Evolutionary conservation across 2,797 vertebrate species (phyloP), one percentile per base, ranked within the genome.

Genomic region (Halcyon badia): DNA sequence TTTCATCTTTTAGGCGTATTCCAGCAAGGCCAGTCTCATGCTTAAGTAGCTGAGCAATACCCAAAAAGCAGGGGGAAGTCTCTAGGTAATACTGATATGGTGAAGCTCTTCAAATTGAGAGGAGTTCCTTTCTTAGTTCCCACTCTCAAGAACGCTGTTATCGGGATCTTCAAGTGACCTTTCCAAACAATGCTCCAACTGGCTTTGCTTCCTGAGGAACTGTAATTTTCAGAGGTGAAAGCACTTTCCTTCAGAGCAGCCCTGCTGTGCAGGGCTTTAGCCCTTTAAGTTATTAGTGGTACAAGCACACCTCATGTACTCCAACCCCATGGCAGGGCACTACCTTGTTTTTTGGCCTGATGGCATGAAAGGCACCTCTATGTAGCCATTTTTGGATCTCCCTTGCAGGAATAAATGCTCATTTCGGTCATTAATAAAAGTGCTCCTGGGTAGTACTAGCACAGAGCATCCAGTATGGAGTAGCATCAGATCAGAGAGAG

Each of bases 331-430:
- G 22, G 37, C 25, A 69, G 66, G 24, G 41, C 54, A 13, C 8
- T 64, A 25, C 8, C 41, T 56, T 24, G 28, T 0, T 35, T 75
- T 69, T 83, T 42, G 19, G 10, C 30, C 33, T 42, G 60, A 76
- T 78, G 49, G 48, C 33, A 49, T 6, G 8, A 66, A 62, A 75
- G 25, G 5, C 41, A 80, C 24, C 7, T 65, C 65, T 60, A 20
- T 20, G 19, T 9, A n/a, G 30, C 14, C 14, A 15, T 0, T 13
- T 24, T 2, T n/a, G 31, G 19, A 17, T 62, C 48, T 46, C 11
- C 22, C 33, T 48, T 44, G 61, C 48, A 66, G 65, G 25, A 86
- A 8, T 24, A 49, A 76, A 13, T 11, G 35, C 22, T 9, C 25
- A 56, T 83, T 91, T 28, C 30, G 51, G 56, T 28, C 52, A 16